phyloP scores from a whole-genome alignment of 2,888 invertebrate species.

The Notodonta ziczac region DNA sequence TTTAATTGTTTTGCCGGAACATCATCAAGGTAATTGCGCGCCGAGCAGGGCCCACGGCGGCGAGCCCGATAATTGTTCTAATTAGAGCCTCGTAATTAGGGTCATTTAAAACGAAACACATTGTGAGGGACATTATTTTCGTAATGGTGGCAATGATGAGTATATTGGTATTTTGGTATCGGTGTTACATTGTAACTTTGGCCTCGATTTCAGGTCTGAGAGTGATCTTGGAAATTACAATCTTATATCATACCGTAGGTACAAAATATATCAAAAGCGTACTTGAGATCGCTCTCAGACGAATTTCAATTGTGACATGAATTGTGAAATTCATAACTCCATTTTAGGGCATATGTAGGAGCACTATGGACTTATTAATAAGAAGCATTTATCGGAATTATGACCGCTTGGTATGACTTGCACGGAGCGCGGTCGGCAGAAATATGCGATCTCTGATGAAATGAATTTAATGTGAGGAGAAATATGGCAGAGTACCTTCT shows the following conservation, averaged over 20 bases:
- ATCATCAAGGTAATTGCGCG: slow-evolving; percentile 35
- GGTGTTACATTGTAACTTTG: neutral
- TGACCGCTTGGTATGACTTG: neutral
- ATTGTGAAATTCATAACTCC: neutral
- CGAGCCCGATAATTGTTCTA: slow-evolving; percentile 53
- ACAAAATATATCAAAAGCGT: too few species aligned
- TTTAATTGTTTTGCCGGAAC: slow-evolving; percentile 52
- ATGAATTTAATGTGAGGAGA: too few species aligned
- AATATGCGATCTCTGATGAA: neutral
- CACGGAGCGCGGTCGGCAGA: neutral
- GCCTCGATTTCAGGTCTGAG: too few species aligned
- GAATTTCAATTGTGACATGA: neutral
- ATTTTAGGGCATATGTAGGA: neutral
- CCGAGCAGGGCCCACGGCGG: slow-evolving; percentile 43
- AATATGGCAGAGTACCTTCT: too few species aligned
- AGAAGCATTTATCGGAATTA: neutral
- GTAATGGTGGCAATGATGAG: slow-evolving; percentile 27
- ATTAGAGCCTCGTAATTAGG: slow-evolving; percentile 47
- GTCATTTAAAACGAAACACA: slow-evolving; percentile 23
- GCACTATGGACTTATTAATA: neutral
- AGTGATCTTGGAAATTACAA: too few species aligned
- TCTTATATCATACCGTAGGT: too few species aligned
- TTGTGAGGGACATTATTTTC: slow-evolving; percentile 16
- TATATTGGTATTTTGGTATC: neutral
- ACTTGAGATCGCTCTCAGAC: too few species aligned